Percentiles rank a stretch among this genome's conserved stretches.
These are phyloP conservation scores for Delphinus delphis DNA, from an alignment of 2,113 vertebrate genomes.

Conservation along the genomic window DNA sequence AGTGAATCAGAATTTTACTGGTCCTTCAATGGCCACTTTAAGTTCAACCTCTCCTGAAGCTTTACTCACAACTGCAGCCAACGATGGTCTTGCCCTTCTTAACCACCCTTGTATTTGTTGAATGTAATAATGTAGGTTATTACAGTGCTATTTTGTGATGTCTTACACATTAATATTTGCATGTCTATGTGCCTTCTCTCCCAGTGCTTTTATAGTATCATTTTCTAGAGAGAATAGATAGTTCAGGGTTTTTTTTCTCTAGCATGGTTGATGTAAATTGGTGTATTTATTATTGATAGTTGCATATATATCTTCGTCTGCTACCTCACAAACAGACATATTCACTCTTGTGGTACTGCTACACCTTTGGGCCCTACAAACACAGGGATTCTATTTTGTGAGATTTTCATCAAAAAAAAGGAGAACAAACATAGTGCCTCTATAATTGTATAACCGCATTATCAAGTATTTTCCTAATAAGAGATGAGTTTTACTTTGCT, in stretches of 20 bases:
- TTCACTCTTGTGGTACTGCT: background rate
- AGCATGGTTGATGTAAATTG: background rate
- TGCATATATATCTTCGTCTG: background rate
- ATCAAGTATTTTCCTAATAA: conserved; percentile 12
- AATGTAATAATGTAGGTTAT: background rate
- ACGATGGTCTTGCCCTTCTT: background rate
- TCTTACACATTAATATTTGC: background rate
- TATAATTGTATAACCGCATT: background rate
- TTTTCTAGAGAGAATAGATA: background rate
- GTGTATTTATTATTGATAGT: background rate
- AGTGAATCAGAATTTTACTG: background rate
- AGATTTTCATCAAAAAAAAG: background rate
- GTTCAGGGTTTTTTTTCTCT: background rate
- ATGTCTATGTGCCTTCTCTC: background rate
- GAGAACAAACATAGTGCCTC: background rate
- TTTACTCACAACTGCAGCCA: background rate
- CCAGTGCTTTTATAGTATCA: background rate
- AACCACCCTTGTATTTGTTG: background rate
- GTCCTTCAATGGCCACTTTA: background rate
- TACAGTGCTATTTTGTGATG: background rate
- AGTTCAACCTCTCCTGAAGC: background rate
- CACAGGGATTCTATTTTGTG: background rate
- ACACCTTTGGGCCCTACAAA: background rate
- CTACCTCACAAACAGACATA: background rate
- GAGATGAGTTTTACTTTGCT: background rate